phyloP scores from a whole-genome alignment of 2,113 vertebrate species.

The Thamnophis sirtalis region DNA sequence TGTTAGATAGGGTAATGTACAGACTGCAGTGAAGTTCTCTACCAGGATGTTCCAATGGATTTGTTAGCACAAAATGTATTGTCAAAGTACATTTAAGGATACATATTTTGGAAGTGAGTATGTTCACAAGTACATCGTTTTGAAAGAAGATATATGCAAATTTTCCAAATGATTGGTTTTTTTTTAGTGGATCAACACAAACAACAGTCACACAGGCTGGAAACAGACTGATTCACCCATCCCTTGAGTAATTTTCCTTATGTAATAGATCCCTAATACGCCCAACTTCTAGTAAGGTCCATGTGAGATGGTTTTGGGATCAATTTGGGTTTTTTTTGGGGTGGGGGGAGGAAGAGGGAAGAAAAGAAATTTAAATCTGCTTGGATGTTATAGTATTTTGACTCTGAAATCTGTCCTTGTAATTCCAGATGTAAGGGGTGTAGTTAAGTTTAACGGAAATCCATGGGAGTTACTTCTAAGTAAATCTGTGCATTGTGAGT shows the following conservation, averaged over 20 bases:
- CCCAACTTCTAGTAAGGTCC: background rate
- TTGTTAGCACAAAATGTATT: background rate
- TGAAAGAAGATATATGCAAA: background rate
- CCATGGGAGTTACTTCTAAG: background rate
- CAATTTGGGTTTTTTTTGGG: background rate
- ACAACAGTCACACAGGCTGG: background rate
- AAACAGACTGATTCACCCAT: background rate
- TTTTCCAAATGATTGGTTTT: background rate
- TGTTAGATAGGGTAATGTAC: background rate
- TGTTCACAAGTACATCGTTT: background rate
- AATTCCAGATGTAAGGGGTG: background rate
- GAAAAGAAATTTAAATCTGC: background rate
- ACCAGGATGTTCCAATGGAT: background rate
- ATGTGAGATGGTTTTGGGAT: background rate
- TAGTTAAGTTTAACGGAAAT: background rate
- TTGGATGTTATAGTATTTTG: background rate
- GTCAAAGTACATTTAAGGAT: background rate
- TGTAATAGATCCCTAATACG: background rate
- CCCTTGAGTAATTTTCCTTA: background rate
- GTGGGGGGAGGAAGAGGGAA: fast-evolving
- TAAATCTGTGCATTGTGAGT: conserved; percentile 5
- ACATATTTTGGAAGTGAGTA: background rate
- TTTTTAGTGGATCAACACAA: background rate
- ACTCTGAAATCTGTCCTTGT: background rate
- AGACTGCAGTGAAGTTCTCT: background rate